Percentiles rank a stretch among this genome's conserved stretches.
Conservation (phyloP, 2,113 vertebrate species). For the Aythya baeri region DNA sequence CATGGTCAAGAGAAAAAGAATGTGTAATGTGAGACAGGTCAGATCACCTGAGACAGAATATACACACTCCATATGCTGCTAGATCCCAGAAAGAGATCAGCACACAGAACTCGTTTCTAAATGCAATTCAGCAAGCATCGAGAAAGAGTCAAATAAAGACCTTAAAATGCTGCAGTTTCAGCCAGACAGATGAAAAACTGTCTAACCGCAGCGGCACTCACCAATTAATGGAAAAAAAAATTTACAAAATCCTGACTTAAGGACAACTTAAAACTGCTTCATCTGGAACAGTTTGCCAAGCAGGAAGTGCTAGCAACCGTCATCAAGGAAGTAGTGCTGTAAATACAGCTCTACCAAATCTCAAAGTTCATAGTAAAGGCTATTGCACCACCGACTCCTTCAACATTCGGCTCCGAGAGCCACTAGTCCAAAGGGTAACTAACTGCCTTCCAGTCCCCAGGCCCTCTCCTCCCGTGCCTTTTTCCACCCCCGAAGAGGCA, state of each 20-base stretch:
- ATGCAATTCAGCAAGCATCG: not conserved
- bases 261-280: not conserved
- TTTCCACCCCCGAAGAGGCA: not conserved
- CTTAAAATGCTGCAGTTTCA: not conserved
- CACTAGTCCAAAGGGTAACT: not conserved
- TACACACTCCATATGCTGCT: not conserved
- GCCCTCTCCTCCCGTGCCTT: too few relatives aligned
- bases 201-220: not conserved
- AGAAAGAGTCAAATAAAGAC: not conserved
- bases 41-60: constrained; percentile 25
- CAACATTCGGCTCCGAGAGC: rapidly evolving
- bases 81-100: not conserved
- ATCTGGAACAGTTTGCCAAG: not conserved
- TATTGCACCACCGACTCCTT: not conserved
- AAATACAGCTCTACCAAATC: not conserved
- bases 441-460: not conserved
- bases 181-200: not conserved
- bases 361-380: constrained; percentile 6
- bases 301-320: not conserved
- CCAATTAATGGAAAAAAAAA: not conserved
- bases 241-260: constrained; percentile 26
- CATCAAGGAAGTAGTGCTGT: not conserved
- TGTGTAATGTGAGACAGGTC: not conserved
- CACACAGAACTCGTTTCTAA: not conserved
- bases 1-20: constrained; percentile 18